Evolutionary conservation across 2,113 vertebrate species (phyloP), one percentile per base, ranked within the genome.

Genomic region (Herpailurus yagouaroundi): DNA sequence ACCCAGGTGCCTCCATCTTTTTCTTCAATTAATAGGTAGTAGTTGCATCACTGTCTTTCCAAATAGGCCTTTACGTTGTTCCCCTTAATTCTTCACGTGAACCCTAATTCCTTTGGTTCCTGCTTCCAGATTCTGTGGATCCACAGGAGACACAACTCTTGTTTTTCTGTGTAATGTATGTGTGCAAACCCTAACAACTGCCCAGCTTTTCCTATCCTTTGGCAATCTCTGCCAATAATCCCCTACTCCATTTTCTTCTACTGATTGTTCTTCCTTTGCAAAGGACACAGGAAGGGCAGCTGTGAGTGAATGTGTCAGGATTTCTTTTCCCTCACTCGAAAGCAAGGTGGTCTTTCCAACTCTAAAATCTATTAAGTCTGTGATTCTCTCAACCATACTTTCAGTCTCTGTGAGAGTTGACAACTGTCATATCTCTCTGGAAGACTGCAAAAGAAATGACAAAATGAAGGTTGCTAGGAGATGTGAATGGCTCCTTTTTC

Each of bases 381-480:
- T 52, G 36, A 93, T 74, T 95, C 21, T 4, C 29, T 48, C 19
- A 90, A 77, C 29, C 7, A 84, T 68, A 10, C 3, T 31, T 57
- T 95, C 14, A 73, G 45, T 86, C 12, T 94, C 52, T 86, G 3
- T 81, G 16, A 83, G 33, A 91, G 71, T 85, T 95, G 19, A 85
- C 95, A 77, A 92, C 21, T 69, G 31, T 60, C 81, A 69, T 76
- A 84, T 86, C 91, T 86, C 71, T 96, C 79, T 83, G 81, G n/a
- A 92, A 95, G 92, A 93, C 29, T 91, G 25, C 5, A 50, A 96
- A 97, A 79, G 2, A 2, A 95, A 89, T 93, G 64, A 89, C 36
- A 93, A 94, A 95, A 89, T 83, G 48, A 97, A 83, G 60, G 73
- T 93, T 95, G 57, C 2, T 83, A 25, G 45, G 29, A 52, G 25